Base-by-base conservation (phyloP, 2,888 invertebrate species). In the Amblyteles armatorius region DNA sequence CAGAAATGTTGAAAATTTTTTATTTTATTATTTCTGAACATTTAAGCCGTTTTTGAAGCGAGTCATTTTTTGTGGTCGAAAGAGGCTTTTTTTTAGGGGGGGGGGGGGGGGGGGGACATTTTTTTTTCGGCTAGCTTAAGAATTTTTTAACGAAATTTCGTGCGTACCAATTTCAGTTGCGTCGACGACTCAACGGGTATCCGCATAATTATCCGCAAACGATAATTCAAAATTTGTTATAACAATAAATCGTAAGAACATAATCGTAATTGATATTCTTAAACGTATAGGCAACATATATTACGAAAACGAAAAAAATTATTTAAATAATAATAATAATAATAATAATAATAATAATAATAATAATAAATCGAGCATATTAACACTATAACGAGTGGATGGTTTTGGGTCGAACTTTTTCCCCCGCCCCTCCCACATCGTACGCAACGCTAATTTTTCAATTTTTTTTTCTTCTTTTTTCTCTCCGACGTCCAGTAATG, bases 401-500 rank as follows among this genome's bases (percentile, higher is more conserved):
- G 60, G 22, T 29, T 60, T 60, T 60, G 60, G 60, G 60, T 60
- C 60, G 60, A 60, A 60, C 36, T 60, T 60, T 29, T 60, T 60
- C 60, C 60, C 60, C 60, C 16, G 13, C 26, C 60, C 60, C 60
- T 60, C 60, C 60, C 60, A 60, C 9, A 36, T 50, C 50, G n/a
- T 50, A 50, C n/a, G 50, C 26, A 26, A 67, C 68, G 13, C 79
- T 86, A 77, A 68, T 57, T 33, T 78, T 73, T 60, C 79, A 33
- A 33, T 68, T 13, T 63, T 63, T 52, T 65, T 33, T 33, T 33
- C 0, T 5, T 29, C 33, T 26, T n/a, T 79, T 36, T 36, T 6
- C 7, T 36, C 36, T 7, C 36, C 36, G 36, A 9, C 36, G 9
- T 36, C 9, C 9, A 76, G 33, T n/a, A n/a, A 50, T 50, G 50